phyloP scores from a whole-genome alignment of 2,113 vertebrate species.

The Pluvialis apricaria region DNA sequence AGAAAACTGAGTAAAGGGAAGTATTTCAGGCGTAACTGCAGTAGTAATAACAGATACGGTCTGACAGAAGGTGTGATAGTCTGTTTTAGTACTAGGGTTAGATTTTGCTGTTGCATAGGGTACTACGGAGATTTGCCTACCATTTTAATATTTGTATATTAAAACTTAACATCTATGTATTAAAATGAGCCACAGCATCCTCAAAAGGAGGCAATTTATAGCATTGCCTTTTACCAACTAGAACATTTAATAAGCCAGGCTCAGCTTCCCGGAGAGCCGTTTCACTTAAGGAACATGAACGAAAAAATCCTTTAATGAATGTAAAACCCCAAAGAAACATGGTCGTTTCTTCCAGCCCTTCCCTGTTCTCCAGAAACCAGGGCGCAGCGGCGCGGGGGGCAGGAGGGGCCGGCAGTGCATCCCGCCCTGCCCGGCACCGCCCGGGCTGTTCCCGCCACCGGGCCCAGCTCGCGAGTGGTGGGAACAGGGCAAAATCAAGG shows the following conservation, averaged over 20 bases:
- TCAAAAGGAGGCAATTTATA: not conserved
- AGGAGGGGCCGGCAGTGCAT: not conserved
- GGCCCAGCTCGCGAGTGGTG: no score
- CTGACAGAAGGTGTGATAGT: not conserved
- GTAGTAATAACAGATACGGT: not conserved
- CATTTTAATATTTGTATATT: not conserved
- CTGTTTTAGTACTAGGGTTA: not conserved
- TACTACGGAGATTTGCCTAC: not conserved
- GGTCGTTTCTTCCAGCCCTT: rapidly evolving
- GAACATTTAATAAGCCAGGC: not conserved
- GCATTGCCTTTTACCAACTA: not conserved
- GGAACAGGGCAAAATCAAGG: no score
- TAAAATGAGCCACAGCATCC: not conserved
- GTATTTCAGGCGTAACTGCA: not conserved
- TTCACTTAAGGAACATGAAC: not conserved
- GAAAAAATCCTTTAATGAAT: no score
- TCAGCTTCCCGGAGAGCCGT: not conserved
- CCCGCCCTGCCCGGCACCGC: no score
- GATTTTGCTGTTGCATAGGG: not conserved
- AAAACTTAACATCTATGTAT: not conserved
- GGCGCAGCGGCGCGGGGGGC: not conserved
- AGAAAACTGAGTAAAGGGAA: not conserved
- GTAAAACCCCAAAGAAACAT: not conserved
- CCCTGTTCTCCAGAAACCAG: rapidly evolving
- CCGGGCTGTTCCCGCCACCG: no score